These are phyloP conservation scores for Cynocephalus volans DNA, from an alignment of 2,113 vertebrate genomes.

Conservation along the genomic window DNA sequence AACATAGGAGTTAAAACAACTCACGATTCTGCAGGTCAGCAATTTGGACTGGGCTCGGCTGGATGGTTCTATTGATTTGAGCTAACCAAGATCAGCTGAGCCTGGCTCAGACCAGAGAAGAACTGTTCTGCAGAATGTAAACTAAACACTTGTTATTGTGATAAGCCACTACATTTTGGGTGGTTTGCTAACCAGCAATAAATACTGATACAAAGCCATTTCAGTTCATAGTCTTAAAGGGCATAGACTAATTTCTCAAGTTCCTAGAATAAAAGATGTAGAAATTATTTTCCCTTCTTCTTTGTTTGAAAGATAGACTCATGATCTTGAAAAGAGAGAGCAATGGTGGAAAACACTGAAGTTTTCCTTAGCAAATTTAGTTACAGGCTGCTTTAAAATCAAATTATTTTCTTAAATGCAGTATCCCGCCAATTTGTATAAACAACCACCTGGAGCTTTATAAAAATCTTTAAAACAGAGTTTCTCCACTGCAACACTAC, in stretches of 20 bases:
- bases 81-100: background rate
- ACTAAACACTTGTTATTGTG: background rate
- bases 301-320: constrained; percentile 19
- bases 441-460: constrained; percentile 11
- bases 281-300: constrained; percentile 31
- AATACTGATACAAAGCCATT: background rate
- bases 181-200: background rate
- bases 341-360: constrained; percentile 7
- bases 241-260: background rate
- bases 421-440: constrained; percentile 17
- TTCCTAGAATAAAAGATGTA: constrained; percentile 54
- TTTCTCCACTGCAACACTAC: background rate
- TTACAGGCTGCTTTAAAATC: background rate
- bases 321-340: constrained; percentile 28
- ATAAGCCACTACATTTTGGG: background rate
- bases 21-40: background rate
- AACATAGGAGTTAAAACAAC: constrained; percentile 24
- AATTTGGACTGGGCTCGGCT: background rate
- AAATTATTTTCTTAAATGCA: constrained; percentile 42
- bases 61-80: background rate
- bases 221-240: background rate
- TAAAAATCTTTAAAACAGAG: background rate
- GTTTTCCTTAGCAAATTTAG: background rate
- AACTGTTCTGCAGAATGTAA: background rate
- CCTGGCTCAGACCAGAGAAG: background rate